Evolutionary conservation across 1,140 invertebrate genomes (phyloP), one percentile per base, ranked within the genome.

Genomic region (Popillia japonica): DNA sequence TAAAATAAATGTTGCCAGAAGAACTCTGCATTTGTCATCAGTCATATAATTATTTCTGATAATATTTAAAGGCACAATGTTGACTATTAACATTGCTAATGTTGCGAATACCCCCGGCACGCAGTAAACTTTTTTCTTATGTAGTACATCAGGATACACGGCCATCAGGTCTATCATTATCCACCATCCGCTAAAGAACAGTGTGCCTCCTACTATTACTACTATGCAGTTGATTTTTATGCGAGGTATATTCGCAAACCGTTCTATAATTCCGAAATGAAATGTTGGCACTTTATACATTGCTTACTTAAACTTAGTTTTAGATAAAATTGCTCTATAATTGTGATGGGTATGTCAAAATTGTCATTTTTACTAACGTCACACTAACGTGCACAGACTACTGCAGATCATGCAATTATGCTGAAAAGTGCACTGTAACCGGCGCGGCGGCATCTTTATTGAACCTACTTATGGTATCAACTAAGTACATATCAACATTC

Each of bases 111-210:
- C 44, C 9, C 78, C 79, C 14, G 82, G 81, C 10, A 82, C 2
- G 40, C 78, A 59, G 44, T 83, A 83, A n/a, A 72, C 22, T 78
- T 72, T 74, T 8, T 77, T 41, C 41, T 78, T 34, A 27, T 42
- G 8, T 6, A 80, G 40, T 6, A 80, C 27, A 40, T 68, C 59
- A 23, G 44, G 40, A 41, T 77, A 64, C 7, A 74, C 64, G 0
- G 80, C 78, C 17, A 78, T 77, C n/a, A 79, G 48, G 78, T 83
- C 81, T 7, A 81, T 79, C 27, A 82, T 76, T 17, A 83, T 40
- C 82, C 82, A 83, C 82, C 81, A 83, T n/a, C 79, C 80, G 2
- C 17, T 34, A 61, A 79, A 81, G 77, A 83, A 83, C 20, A 83
- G 75, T 10, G 79, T 17, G 11, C 81, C 80, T 4, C 80, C 72